Percentiles rank a stretch among this genome's conserved stretches.
phyloP scores from a whole-genome alignment of 1,140 invertebrate genomes.

The Ruditapes philippinarum region DNA sequence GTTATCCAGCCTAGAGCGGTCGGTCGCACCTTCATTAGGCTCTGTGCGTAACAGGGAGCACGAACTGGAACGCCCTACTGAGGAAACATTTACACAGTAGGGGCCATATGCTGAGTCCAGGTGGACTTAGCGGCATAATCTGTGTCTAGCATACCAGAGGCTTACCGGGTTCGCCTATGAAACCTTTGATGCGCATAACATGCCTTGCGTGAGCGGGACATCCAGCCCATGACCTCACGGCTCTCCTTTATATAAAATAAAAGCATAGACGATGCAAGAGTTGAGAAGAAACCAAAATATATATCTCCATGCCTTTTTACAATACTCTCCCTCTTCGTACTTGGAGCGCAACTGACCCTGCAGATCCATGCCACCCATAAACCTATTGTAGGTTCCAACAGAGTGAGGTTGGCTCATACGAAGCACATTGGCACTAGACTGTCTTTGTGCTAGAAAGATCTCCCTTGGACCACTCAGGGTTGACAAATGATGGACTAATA shows the following conservation, averaged over 20 bases:
- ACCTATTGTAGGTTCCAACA: background rate
- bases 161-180: too few species aligned
- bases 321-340: background rate
- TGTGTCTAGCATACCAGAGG: too few species aligned
- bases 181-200: too few species aligned
- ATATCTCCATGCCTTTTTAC: background rate
- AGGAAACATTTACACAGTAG: too few species aligned
- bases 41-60: too few species aligned
- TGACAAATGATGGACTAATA: background rate
- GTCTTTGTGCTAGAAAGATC: background rate
- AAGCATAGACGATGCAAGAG: slow-evolving; percentile 51
- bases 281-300: slow-evolving; percentile 55
- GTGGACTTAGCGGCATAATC: too few species aligned
- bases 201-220: too few species aligned
- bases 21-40: too few species aligned
- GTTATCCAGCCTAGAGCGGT: too few species aligned
- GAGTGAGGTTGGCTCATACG: background rate
- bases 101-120: too few species aligned
- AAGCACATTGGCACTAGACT: background rate
- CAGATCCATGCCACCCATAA: slow-evolving; percentile 36
- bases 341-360: background rate
- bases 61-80: too few species aligned
- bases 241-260: background rate
- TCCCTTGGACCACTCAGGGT: background rate
- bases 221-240: background rate